A percentile compares a stretch with the other conserved stretches of the same genome.
phyloP scores from a whole-genome alignment of 2,113 vertebrate species.

The Microtus oregoni region DNA sequence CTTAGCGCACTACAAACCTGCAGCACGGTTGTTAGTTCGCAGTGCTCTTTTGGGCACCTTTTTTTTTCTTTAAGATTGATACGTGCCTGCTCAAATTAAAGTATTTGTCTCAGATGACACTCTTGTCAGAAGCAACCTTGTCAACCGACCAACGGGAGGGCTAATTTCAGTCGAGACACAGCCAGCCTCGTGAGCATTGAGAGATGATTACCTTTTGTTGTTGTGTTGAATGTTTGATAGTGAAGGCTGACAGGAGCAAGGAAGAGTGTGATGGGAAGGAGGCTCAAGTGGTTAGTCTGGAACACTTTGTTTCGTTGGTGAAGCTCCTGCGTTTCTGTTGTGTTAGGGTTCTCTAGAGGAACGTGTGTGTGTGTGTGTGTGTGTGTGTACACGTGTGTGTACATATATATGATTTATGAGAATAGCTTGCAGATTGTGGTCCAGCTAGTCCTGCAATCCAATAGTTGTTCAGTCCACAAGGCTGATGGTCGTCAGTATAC shows the following conservation, averaged over 20 bases:
- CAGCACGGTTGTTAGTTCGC: background rate
- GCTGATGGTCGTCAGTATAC: background rate
- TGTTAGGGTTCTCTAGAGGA: background rate
- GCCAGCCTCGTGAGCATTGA: background rate
- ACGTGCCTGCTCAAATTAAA: background rate
- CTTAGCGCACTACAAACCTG: background rate
- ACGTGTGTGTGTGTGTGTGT: too few species aligned
- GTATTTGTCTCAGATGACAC: constrained; percentile 49
- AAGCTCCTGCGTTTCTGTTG: background rate
- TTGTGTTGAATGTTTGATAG: background rate
- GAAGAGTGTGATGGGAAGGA: background rate
- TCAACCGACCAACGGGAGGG: constrained; percentile 15
- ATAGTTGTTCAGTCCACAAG: background rate
- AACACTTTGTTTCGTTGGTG: background rate
- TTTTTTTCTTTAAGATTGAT: background rate
- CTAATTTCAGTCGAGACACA: background rate
- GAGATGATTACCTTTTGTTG: background rate
- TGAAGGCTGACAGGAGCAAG: background rate
- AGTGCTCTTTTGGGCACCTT: constrained; percentile 12
- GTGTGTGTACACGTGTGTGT: too few species aligned
- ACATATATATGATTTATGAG: background rate
- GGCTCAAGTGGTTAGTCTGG: background rate
- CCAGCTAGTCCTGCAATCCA: background rate
- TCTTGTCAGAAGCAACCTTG: background rate
- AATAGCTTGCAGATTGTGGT: background rate